Conservation (phyloP, 64 coral and sea anemone genomes). For the Catalaphyllia jardinei region DNA sequence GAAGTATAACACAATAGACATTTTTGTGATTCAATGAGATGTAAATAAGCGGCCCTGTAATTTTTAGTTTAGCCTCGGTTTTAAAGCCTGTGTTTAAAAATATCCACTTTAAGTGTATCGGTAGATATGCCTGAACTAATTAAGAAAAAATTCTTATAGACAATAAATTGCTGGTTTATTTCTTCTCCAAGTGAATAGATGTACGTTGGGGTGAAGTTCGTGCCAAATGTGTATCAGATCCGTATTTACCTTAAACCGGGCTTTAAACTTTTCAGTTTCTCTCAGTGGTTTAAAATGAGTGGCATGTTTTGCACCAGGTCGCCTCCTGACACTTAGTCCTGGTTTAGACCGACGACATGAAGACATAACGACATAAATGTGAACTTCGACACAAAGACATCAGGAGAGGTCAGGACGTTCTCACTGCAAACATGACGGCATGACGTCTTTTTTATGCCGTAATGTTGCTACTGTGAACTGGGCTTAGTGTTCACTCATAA, state of each 20-base stretch:
- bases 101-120: not conserved
- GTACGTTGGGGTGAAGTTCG: not conserved
- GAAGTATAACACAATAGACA: no score
- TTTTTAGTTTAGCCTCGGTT: no score
- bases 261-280: not conserved
- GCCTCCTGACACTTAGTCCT: not conserved
- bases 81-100: constrained; percentile 25
- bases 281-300: constrained; percentile 5
- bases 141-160: constrained; percentile 13
- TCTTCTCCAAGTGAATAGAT: constrained; percentile 16
- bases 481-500: no score
- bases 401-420: no score
- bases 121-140: not conserved
- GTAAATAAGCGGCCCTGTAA: no score
- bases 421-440: no score
- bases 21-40: no score
- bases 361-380: no score
- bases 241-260: not conserved
- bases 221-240: constrained; percentile 23
- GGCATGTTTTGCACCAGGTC: constrained; percentile 14
- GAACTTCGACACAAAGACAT: no score
- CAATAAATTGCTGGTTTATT: constrained; percentile 17
- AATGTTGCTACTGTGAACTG: no score
- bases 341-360: no score
- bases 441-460: no score